phyloP scores from a whole-genome alignment of 2,113 vertebrate genomes.

The Periophthalmus modestus region DNA sequence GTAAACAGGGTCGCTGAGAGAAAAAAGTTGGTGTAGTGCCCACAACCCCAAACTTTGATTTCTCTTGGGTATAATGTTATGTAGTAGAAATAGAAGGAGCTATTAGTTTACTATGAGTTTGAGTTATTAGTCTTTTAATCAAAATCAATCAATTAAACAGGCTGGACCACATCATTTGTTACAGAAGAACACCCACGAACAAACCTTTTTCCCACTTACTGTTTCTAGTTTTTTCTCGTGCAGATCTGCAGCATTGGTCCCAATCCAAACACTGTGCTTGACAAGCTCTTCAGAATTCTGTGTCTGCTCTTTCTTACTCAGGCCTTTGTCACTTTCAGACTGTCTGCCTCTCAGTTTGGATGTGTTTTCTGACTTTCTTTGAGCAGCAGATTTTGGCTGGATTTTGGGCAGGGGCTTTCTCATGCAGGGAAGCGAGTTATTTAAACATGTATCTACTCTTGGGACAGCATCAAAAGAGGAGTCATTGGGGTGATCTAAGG shows the following conservation, averaged over 20 bases:
- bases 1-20: too few relatives aligned
- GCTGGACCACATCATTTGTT: too few relatives aligned
- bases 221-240: conserved; percentile 71
- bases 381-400: conserved; percentile 20
- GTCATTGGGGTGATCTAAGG: conserved; percentile 10
- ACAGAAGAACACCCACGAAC: too few relatives aligned
- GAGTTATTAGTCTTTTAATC: too few relatives aligned
- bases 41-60: background rate
- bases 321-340: conserved; percentile 39
- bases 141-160: too few relatives aligned
- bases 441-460: conserved; percentile 13
- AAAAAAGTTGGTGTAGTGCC: background rate
- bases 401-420: conserved; percentile 53
- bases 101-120: background rate
- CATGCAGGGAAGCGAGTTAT: conserved; percentile 39
- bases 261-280: conserved; percentile 50
- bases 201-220: conserved; percentile 48
- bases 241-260: conserved; percentile 35
- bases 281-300: conserved; percentile 48
- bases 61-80: too few relatives aligned
- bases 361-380: conserved; percentile 25
- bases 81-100: too few relatives aligned
- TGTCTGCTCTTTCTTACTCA: conserved; percentile 59
- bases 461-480: conserved; percentile 12
- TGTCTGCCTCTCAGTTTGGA: conserved; percentile 10